Percentiles rank a stretch among this genome's conserved stretches.
Evolutionary conservation across 2,113 vertebrate genomes (phyloP).

Genomic region (Nibea coibor): DNA sequence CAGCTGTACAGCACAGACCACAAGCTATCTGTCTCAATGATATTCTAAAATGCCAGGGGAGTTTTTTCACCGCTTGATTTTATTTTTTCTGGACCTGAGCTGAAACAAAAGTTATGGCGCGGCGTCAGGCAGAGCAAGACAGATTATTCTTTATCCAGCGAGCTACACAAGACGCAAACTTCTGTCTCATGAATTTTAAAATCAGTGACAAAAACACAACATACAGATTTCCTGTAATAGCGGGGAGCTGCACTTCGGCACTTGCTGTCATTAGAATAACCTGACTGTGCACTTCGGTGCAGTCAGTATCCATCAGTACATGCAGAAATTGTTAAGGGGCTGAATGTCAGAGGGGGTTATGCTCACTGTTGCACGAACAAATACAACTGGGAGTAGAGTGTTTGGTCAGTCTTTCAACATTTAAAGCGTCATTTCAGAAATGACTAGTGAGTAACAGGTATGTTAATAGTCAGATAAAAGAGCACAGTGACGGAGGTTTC

Average conservation of each 20-base stretch:
- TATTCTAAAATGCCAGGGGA: constrained; percentile 51
- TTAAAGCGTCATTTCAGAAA: background rate
- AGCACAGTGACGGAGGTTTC: constrained; percentile 23
- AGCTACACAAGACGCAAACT: constrained; percentile 3
- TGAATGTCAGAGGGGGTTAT: background rate
- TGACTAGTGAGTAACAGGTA: constrained; percentile 21
- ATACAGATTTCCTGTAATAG: background rate
- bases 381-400: background rate
- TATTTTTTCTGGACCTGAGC: constrained; percentile 41
- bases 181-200: background rate
- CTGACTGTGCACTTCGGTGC: background rate
- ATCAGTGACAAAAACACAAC: background rate
- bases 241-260: background rate
- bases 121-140: constrained; percentile 16
- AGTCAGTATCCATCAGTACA: background rate
- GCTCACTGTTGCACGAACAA: background rate
- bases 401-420: constrained; percentile 21
- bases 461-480: constrained; percentile 41
- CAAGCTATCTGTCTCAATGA: constrained; percentile 41
- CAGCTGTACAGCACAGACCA: constrained; percentile 34
- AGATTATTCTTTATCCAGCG: constrained; percentile 15
- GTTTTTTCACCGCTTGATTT: constrained; percentile 31
- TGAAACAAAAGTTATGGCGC: constrained; percentile 30
- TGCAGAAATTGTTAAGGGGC: background rate
- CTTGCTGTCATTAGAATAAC: background rate